Base-by-base conservation (phyloP, 2,888 invertebrate species). In the Lymantria monacha region DNA sequence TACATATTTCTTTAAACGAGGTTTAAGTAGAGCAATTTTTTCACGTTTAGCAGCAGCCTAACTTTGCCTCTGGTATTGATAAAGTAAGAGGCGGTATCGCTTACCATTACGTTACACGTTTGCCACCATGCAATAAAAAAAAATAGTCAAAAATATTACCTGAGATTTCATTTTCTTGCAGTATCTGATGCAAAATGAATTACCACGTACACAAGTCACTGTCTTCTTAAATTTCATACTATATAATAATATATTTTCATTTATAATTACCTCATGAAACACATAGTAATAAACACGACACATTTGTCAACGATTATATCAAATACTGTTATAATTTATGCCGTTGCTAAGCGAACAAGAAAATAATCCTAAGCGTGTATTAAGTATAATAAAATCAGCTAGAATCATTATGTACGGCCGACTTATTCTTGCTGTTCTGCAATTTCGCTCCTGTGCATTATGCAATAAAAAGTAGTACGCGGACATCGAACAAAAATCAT, bases 171-270 rank as follows among this genome's bases (percentile, higher is more conserved):
- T 51, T 53, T 74, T 76, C 43, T 67, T 71, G 55, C 66, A 66
- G 66, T 83, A 85, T 55, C 77, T 80, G 57, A 83, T 70, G 69
- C 74, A 80, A 46, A 85, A 78, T 37, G 84, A 78, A 66, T 89
- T 87, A 48, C 89, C 86, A 67, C 74, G 81, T 53, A 88, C 74
- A 63, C 79, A 87, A 58, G 83, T 81, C 76, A 88, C 85, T 44
- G 87, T 85, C 70, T 81, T 87, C 71, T 87, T 90, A 37, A 89
- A 72, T 75, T 87, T 89, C 89, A 90, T 89, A 60, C 72, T 85
- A 74, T 69, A 72, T 70, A 71, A 61, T 11, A 56, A 54, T 53
- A 66, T 15, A 46, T 49, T 55, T 57, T 51, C 61, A 55, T 59
- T 56, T 30, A 63, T 47, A 51, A 53, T 30, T 52, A 51, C 51